Base-by-base conservation (phyloP, 2,113 vertebrate species). In the Chionomys nivalis region DNA sequence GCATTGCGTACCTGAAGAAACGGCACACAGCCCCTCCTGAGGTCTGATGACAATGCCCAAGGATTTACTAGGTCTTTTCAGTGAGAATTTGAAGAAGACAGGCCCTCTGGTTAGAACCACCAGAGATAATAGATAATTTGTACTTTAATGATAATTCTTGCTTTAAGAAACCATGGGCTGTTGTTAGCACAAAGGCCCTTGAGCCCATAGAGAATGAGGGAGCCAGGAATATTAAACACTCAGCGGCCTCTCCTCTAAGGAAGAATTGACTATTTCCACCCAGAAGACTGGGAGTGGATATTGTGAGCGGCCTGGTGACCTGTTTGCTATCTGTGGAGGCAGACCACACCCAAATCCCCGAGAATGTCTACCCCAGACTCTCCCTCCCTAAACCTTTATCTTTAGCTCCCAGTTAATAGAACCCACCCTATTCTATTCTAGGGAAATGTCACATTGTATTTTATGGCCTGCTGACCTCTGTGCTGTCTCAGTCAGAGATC, bases 41-140 rank as follows among this genome's bases (percentile, higher is more conserved):
- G 24, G 36, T 87, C 70, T 96, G 83, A 96, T 79, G 47, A 89
- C 76, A 82, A 86, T 10, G 21, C 82, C 68, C 86, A 94, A 89
- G 94, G 78, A 95, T 36, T 93, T 58, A 23, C 21, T 14, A 94
- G 24, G 94, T 75, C 8, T 90, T 89, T 73, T 36, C 52, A 78
- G 44, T 28, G 68, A 63, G 70, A 75, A 89, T 66, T 26, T 78
- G 61, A 94, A 92, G n/a, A 70, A 94, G 81, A 82, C 2, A 66
- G 47, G 65, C 83, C 66, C 66, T 85, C 47, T 0, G 5, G 68
- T 55, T 93, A 83, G 92, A 91, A 93, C 77, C 72, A 77, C n/a
- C 21, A 55, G 81, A 49, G 90, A 87, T 76, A 73, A 93, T 0
- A 55, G 82, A 85, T 78, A 78, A 65, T 89, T 92, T 75, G 81